Percentiles rank a stretch among this genome's conserved stretches.
Conservation (phyloP, 1,140 invertebrate genomes). For the Marisa cornuarietis region DNA sequence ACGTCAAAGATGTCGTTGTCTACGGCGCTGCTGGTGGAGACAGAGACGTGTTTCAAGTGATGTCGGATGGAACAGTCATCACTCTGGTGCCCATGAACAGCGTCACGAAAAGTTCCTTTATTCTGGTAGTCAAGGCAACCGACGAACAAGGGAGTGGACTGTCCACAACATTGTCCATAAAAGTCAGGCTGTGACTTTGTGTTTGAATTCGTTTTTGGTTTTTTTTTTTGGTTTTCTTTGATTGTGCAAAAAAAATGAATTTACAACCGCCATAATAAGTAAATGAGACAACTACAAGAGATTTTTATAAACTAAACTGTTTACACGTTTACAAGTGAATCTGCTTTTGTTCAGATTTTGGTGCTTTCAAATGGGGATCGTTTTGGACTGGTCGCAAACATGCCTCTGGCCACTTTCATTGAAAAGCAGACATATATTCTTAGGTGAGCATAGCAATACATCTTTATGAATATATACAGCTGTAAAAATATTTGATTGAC, state of each 20-base stretch:
- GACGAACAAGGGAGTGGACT: constrained; percentile 14
- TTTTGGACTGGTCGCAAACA: constrained; percentile 24
- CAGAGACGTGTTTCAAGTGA: constrained; percentile 15
- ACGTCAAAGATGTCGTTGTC: not conserved
- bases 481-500: too few species aligned
- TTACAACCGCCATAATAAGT: too few species aligned
- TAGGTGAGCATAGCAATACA: not conserved
- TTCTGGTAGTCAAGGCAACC: constrained; percentile 15
- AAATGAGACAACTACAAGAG: not conserved
- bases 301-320: not conserved
- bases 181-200: not conserved
- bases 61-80: constrained; percentile 9
- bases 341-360: constrained; percentile 17
- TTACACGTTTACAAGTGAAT: not conserved
- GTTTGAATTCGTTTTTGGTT: not conserved
- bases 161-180: not conserved
- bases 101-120: not conserved
- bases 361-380: constrained; percentile 8
- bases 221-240: too few species aligned
- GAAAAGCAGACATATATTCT: constrained; percentile 1
- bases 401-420: not conserved
- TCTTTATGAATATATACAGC: not conserved
- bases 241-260: too few species aligned
- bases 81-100: constrained; percentile 15
- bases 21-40: constrained; percentile 11